Evolutionary conservation across 2,113 vertebrate genomes (phyloP).

Genomic region (Myrmecophaga tridactyla): DNA sequence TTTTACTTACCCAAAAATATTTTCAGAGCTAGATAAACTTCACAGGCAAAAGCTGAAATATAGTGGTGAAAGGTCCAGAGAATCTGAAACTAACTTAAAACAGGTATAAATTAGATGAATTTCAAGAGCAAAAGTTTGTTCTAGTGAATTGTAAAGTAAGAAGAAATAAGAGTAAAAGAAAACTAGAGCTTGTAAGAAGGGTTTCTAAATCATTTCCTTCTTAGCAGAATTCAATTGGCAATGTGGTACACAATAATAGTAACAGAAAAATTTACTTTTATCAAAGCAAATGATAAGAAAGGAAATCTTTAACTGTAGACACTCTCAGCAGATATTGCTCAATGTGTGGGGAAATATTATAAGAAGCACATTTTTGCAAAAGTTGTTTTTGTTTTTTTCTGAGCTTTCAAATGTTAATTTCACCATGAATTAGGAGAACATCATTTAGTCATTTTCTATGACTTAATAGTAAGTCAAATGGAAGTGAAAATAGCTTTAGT

Average conservation of each 20-base stretch:
- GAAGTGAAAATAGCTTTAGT: not conserved
- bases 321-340: not conserved
- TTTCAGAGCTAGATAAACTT: no score
- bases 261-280: not conserved
- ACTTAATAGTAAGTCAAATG: not conserved
- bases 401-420: not conserved
- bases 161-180: not conserved
- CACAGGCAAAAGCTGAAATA: not conserved
- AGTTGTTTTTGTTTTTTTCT: not conserved
- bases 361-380: not conserved
- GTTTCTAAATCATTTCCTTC: not conserved
- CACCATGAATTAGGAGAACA: not conserved
- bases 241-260: not conserved
- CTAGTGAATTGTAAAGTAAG: not conserved
- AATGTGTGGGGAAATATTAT: not conserved
- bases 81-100: accelerated
- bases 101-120: no score
- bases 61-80: no score
- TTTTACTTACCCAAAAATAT: not conserved
- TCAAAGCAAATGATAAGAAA: not conserved
- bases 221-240: not conserved
- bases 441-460: not conserved
- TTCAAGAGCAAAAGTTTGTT: not conserved
- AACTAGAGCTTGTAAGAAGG: not conserved
- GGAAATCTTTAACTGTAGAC: not conserved